A percentile compares a stretch with the other conserved stretches of the same genome.
Evolutionary conservation across 2,797 vertebrate species (phyloP).

Genomic region (Varecia variegata): DNA sequence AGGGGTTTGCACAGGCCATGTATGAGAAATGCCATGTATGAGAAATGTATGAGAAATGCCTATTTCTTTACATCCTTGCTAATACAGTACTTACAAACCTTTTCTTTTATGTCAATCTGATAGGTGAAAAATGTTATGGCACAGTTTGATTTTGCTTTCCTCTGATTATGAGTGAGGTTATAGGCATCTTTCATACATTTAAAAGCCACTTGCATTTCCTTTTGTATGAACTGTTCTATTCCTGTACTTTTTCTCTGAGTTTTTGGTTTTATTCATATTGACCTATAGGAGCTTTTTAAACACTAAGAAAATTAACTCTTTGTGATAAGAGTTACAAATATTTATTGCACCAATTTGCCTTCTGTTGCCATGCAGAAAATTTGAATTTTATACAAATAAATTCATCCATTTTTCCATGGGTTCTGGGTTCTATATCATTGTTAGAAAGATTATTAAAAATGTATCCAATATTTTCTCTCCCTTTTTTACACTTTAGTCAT

Average conservation of each 20-base stretch:
- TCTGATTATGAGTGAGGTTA: neutral
- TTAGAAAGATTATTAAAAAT: neutral
- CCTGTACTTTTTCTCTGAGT: neutral
- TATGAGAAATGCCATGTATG: too few relatives aligned
- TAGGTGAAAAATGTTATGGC: neutral
- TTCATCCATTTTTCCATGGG: neutral
- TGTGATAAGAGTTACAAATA: neutral
- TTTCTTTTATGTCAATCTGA: neutral
- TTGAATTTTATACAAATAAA: neutral
- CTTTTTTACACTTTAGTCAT: neutral
- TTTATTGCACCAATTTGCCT: neutral
- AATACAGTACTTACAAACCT: neutral
- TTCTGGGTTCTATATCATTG: neutral
- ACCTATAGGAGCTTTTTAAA: neutral
- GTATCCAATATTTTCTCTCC: neutral
- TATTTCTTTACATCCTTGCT: neutral
- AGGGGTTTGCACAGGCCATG: neutral
- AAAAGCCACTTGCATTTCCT: neutral
- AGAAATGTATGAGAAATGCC: too few relatives aligned
- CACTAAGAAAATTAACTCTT: neutral
- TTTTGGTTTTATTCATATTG: neutral
- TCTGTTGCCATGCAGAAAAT: neutral
- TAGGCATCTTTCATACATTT: neutral
- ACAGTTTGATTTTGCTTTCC: neutral
- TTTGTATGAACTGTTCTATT: neutral